phyloP scores from a whole-genome alignment of 2,113 vertebrate genomes.

The Grammomys dolichurus region DNA sequence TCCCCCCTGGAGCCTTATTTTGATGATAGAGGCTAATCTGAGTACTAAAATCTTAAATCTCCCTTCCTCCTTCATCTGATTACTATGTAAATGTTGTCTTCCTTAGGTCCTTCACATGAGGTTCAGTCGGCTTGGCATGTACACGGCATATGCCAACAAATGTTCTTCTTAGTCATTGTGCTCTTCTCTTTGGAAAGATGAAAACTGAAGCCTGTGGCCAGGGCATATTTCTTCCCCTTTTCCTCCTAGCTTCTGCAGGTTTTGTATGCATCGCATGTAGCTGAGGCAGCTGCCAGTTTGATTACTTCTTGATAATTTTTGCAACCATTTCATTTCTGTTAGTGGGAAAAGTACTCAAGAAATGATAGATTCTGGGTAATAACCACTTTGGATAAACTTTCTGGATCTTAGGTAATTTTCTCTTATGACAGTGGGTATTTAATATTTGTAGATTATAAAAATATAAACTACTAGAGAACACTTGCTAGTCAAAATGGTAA shows the following conservation, averaged over 20 bases:
- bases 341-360: background rate
- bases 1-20: background rate
- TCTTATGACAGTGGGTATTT: conserved; percentile 10
- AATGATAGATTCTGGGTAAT: background rate
- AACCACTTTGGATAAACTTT: background rate
- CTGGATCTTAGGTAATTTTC: conserved; percentile 50
- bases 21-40: background rate
- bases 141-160: background rate
- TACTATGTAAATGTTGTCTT: background rate
- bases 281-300: background rate
- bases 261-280: background rate
- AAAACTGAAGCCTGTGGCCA: background rate
- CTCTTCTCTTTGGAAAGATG: background rate
- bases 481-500: conserved; percentile 53
- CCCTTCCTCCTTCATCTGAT: background rate
- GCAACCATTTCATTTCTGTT: background rate
- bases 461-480: conserved; percentile 11
- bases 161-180: background rate
- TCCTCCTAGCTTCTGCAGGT: background rate
- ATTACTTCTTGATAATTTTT: background rate
- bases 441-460: conserved; percentile 39
- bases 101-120: background rate
- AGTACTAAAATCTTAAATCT: background rate
- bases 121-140: background rate
- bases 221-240: background rate